Evolutionary conservation across 2,113 vertebrate genomes (phyloP), one percentile per base, ranked within the genome.

Genomic region (Perca schrenkii): DNA sequence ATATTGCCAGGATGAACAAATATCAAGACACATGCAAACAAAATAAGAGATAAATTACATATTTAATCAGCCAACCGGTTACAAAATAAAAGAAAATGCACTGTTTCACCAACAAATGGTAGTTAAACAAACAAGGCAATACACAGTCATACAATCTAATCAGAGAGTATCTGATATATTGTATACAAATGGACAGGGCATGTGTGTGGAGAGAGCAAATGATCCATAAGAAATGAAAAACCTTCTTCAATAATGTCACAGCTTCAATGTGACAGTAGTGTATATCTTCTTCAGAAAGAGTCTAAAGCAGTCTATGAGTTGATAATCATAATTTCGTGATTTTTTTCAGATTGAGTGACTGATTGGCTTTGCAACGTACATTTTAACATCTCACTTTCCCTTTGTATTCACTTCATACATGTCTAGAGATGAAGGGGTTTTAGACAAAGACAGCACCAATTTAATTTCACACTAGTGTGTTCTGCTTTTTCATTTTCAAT

Each of bases 141-240:
- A 94, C 96, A 97, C 95, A 96, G 91, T 96, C 95, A 96, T 95
- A 97, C 97, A 97, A 96, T 94, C 87, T 57, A 66, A 90, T 94
- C 93, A 94, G 95, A 95, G 66, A 84, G 72, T 19, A 91, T 94
- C 94, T 93, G 94, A 94, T 89, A 80, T 75, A 91, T 94, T 93
- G 93, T 94, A 94, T 94, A 91, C 67, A 87, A 76, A 93, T 93
- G 91, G 81, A 79, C 85, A 57, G 81, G 80, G 60, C 43, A 82
- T 90, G 89, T 88, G 83, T 81, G 90, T 92, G 88, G 68, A 82
- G 63, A 82, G 79, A 88, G 86, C 76, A 89, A 88, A 93, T 89
- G 90, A 89, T 82, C 54, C 77, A 70, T 72, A 80, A 65, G 21
- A 70, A n/a, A 43, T 74, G 71, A 47, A 43, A 77, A 73, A 58